Evolutionary conservation across 2,113 vertebrate genomes (phyloP).

Genomic region (Tympanuchus pallidicinctus): DNA sequence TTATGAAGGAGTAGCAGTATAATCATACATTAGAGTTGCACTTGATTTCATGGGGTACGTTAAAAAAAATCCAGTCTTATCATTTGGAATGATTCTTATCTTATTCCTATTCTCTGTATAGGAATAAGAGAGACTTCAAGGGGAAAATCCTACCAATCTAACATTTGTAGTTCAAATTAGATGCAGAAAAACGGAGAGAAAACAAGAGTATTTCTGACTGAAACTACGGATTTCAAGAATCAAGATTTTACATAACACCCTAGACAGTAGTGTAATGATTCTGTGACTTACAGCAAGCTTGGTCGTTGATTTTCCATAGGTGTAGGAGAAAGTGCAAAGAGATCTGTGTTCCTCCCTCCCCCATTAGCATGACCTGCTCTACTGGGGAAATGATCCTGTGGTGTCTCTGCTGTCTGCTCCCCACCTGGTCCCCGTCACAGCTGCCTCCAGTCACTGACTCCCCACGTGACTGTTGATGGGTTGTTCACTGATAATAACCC

Average conservation of each 20-base stretch:
- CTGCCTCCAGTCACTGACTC: conserved; percentile 32
- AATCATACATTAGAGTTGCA: neutral
- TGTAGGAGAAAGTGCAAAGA: neutral
- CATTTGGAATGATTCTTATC: neutral
- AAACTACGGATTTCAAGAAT: neutral
- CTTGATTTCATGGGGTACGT: neutral
- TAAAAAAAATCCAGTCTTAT: neutral
- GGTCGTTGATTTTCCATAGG: neutral
- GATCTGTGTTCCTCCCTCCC: neutral
- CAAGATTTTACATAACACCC: neutral
- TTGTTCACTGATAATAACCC: conserved; percentile 23
- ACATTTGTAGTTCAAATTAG: neutral
- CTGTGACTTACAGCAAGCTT: neutral
- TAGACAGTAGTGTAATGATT: neutral
- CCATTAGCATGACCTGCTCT: neutral
- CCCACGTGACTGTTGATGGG: neutral
- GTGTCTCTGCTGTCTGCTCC: neutral
- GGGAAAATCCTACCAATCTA: neutral
- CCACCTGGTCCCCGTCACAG: conserved; percentile 20
- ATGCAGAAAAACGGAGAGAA: neutral
- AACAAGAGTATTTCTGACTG: neutral
- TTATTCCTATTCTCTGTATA: neutral
- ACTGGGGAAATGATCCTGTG: neutral
- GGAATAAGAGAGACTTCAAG: neutral
- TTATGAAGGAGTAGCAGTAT: neutral